Base-by-base conservation (phyloP, 1,140 invertebrate genomes). In the Berghia stephanieae region DNA sequence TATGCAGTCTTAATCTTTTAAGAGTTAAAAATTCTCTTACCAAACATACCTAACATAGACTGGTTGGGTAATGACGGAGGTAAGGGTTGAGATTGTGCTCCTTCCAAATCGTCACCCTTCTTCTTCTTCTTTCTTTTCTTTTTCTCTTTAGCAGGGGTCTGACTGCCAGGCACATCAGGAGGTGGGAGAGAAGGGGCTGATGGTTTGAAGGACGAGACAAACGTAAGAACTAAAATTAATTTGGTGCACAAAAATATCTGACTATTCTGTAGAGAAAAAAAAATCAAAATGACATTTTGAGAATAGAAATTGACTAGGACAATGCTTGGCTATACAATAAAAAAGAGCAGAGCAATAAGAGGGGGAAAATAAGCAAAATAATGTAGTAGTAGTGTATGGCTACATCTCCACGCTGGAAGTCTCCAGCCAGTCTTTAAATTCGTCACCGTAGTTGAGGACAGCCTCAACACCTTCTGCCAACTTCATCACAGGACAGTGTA, bases 41-140 rank as follows among this genome's bases (percentile, higher is more conserved):
- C n/a, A 31, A 27, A 74, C 77, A 27, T 75, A 80, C 79, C 75
- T 60, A 82, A 60, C 43, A 82, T 57, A n/a, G 75, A 24, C 57
- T 82, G 80, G 57, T 75, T 82, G 13, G 80, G 81, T 44, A 82
- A 44, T 13, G 81, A 80, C 10, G 81, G 79, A 18, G 81, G 81
- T 24, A 80, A 55, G 3, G 81, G 81, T 67, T 82, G 81, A 3
- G 78, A 79, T 68, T 82, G 80, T n/a, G 74, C 73, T 6, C 43
- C 71, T 38, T 82, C 80, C 21, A 66, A 55, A 0, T 82, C 80
- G 27, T 77, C 80, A 4, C 42, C 66, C 71, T 84, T 87, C 80
- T 86, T 86, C 81, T 86, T 86, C 84, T 86, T 87, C 78, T 83
- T 83, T 36, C 84, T 76, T 77, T 86, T 86, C 78, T 86, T 86